phyloP scores from a whole-genome alignment of 2,797 vertebrate species.

The Sebastes minor region DNA sequence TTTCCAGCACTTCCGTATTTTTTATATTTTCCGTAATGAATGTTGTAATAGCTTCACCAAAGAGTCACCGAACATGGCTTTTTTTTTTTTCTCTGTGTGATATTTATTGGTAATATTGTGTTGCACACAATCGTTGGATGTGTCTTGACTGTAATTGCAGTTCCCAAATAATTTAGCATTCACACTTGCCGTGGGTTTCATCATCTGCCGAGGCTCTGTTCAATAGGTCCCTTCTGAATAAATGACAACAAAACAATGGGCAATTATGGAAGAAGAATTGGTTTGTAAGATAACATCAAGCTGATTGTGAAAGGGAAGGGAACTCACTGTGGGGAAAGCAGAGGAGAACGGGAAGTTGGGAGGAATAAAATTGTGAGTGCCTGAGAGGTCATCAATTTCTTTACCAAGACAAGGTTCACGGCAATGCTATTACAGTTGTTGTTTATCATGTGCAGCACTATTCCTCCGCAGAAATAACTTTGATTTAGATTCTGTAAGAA shows the following conservation, averaged over 20 bases:
- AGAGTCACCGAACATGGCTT: not conserved
- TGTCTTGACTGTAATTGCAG: constrained; percentile 31
- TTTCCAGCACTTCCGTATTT: not conserved
- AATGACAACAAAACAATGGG: constrained; percentile 65
- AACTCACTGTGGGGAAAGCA: constrained; percentile 10
- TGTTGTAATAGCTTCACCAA: not conserved
- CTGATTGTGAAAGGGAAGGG: constrained; percentile 38
- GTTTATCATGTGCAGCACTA: constrained; percentile 41
- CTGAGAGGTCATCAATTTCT: constrained; percentile 25
- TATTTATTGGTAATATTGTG: constrained; percentile 11
- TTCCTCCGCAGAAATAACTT: constrained; percentile 29
- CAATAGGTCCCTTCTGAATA: constrained; percentile 49
- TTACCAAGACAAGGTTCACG: constrained; percentile 40
- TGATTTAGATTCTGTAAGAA: constrained; percentile 55
- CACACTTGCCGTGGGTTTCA: constrained; percentile 57
- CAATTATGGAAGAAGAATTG: constrained; percentile 70
- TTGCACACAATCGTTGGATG: not conserved
- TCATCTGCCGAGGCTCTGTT: constrained; percentile 42
- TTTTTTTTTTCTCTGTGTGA: not conserved
- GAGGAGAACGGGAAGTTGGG: not conserved
- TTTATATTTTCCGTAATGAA: not conserved
- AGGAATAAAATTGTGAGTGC: not conserved
- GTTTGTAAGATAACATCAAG: constrained; percentile 61
- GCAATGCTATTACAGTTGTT: constrained; percentile 32
- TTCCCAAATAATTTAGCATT: constrained; percentile 47